Evolutionary conservation across 2,888 invertebrate genomes (phyloP), one percentile per base, ranked within the genome.

Genomic region (Drosophila birchii): DNA sequence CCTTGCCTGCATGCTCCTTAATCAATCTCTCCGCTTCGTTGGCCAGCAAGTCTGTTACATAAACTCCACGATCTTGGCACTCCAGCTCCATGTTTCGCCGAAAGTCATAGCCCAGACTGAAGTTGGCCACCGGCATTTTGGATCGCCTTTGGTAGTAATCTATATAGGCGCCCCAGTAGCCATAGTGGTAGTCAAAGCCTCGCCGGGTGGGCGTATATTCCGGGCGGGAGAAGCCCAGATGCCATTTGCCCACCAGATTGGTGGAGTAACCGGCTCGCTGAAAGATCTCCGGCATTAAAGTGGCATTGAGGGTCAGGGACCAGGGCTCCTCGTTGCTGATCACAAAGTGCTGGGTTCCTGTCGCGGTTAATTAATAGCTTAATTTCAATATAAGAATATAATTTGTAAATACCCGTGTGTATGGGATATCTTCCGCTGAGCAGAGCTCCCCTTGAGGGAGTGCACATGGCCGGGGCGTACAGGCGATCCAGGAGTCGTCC

Each of bases 221-320:
- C 1, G 90, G 89, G 60, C 94, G 93, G 75, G 95, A 95, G 93
- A 95, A 96, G 2, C 98, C 98, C 68, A 98, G 94, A 91, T 96
- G 96, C 98, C 98, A 98, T 93, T 98, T 98, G 26, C 98, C 98
- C 12, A 98, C 94, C 34, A 97, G 94, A 91, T 97, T 95, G 0
- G 97, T 97, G 8, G 93, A 92, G 92, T 98, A 98, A 0, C 96
- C 97, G 60, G 96, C 93, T 75, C 95, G 94, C 82, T 93, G 93
- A 66, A 95, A 93, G 87, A 94, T 93, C 81, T 96, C 94, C 0
- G 97, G 96, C 79, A 97, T 92, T 1, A 96, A 92, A 70, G 94
- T 95, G 74, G 95, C 94, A 43, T 94, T 93, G 5, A 95, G 89
- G 0, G 95, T 95, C n/a, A 98, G 92, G 3, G 96, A 95, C 88